Evolutionary conservation across 2,113 vertebrate species (phyloP).

Genomic region (Pyrgilauda ruficollis): DNA sequence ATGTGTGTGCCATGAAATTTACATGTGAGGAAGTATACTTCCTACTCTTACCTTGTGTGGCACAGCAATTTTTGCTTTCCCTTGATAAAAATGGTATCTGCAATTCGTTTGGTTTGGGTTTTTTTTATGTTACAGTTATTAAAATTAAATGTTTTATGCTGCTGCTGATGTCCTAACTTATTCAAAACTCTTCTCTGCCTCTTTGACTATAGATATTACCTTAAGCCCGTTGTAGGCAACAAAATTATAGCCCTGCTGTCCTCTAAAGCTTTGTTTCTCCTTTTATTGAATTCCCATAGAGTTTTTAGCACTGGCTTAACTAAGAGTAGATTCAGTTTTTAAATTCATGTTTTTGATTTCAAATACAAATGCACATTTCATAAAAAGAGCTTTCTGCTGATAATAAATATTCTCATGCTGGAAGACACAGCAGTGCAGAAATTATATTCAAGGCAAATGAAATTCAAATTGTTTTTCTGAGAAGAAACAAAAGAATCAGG

Average conservation of each 20-base stretch:
- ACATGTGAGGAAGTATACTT: neutral
- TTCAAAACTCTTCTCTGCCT: neutral
- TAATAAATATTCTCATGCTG: neutral
- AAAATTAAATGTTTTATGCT: neutral
- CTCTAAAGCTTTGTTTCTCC: neutral
- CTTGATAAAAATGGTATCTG: neutral
- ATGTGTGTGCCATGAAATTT: accelerated
- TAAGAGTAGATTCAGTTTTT: neutral
- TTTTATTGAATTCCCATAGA: neutral
- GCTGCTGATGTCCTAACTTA: neutral
- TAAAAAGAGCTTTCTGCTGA: neutral
- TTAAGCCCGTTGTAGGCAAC: neutral
- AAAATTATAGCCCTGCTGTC: neutral
- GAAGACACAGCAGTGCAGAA: neutral
- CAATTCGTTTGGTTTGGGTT: accelerated
- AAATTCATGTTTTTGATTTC: neutral
- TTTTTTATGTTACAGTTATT: neutral
- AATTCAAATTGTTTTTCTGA: neutral
- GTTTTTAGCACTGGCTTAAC: neutral
- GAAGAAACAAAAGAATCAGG: neutral
- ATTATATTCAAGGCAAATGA: neutral
- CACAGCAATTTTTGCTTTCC: neutral
- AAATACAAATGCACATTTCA: neutral
- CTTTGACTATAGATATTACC: neutral
- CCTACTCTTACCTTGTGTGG: neutral